Base-by-base conservation (phyloP, 2,113 vertebrate genomes). In the Phyllostomus hastatus region DNA sequence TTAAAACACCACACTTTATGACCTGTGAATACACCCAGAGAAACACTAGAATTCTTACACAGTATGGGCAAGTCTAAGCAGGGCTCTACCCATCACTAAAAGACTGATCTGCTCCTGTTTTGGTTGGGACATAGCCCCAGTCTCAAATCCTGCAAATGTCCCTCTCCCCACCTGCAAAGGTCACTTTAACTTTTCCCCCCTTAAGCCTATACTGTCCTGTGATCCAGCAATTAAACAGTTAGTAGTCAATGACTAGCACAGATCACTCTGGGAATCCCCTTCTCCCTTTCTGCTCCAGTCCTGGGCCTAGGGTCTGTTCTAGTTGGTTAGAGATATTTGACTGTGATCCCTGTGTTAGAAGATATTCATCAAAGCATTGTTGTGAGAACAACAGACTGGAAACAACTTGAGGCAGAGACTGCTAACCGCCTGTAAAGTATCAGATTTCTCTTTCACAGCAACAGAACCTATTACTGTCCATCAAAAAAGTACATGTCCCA, bases 331-430 rank as follows among this genome's bases (percentile, higher is more conserved):
- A 35, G 33, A 64, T 83, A 84, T 69, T 35, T 48, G 52, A 89
- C 33, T 38, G 31, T 72, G 17, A 54, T 72, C 10, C 64, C 31
- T 67, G 5, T 92, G 19, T 76, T 83, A 72, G 93, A 90, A 94
- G 20, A 81, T 46, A 20, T 41, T 94, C 38, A 24, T 0, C 19
- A 41, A 66, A 88, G 50, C n/a, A 31, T 20, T n/a, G 6, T 54
- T 70, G 20, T 78, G 41, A 52, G 75, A 75, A 90, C 17, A 31
- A 79, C 46, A 80, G 57, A 80, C 24, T 57, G 24, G 70, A 48
- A 85, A 76, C 43, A 48, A 70, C 46, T 43, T 24, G 54, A 88
- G 64, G 33, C 35, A 70, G 31, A 92, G 31, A 90, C 48, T 80
- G 76, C 76, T 31, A 59, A 31, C 38, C 67, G 54, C 35, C 67